Conservation (phyloP, 92 coral and sea anemone species). For the Nematostella vectensis region DNA sequence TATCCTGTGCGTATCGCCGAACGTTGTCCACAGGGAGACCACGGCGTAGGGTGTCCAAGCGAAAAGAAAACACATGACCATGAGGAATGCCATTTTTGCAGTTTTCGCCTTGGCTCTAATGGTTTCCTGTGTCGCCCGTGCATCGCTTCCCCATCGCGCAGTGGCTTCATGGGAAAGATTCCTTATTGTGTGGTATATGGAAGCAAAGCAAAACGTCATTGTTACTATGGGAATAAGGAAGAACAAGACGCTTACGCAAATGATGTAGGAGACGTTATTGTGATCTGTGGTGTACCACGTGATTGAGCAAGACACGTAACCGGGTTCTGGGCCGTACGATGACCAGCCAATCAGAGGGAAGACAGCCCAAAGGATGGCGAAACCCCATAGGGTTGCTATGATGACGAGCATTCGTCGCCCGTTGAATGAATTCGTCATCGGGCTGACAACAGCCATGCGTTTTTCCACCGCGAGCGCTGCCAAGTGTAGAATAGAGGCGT, state of each 20-base stretch:
- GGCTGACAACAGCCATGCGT: slow-evolving; percentile 2
- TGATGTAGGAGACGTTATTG: slow-evolving; percentile 6
- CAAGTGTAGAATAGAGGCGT: slow-evolving; percentile 23
- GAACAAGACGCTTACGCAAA: slow-evolving; percentile 23
- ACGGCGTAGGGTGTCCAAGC: slow-evolving; percentile 45
- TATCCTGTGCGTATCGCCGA: slow-evolving; percentile 5
- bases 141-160: slow-evolving; percentile 22
- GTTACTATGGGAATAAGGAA: slow-evolving; percentile 12
- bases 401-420: not conserved
- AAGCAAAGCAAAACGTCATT: slow-evolving; percentile 13
- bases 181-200: slow-evolving; percentile 19
- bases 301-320: slow-evolving; percentile 16
- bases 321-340: slow-evolving; percentile 30
- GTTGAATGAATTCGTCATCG: not conserved
- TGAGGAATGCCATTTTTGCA: slow-evolving; percentile 20
- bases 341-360: slow-evolving; percentile 51
- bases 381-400: slow-evolving; percentile 21
- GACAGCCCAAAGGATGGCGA: slow-evolving; percentile 26
- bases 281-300: slow-evolving; percentile 24
- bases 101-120: slow-evolving; percentile 16
- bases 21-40: slow-evolving; percentile 24
- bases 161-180: slow-evolving; percentile 18
- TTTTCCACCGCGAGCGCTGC: slow-evolving; percentile 32
- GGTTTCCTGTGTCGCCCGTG: slow-evolving; percentile 22
- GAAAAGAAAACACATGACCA: slow-evolving; percentile 26